Evolutionary conservation across 2,888 invertebrate genomes (phyloP).

Genomic region (Athalia rosae): DNA sequence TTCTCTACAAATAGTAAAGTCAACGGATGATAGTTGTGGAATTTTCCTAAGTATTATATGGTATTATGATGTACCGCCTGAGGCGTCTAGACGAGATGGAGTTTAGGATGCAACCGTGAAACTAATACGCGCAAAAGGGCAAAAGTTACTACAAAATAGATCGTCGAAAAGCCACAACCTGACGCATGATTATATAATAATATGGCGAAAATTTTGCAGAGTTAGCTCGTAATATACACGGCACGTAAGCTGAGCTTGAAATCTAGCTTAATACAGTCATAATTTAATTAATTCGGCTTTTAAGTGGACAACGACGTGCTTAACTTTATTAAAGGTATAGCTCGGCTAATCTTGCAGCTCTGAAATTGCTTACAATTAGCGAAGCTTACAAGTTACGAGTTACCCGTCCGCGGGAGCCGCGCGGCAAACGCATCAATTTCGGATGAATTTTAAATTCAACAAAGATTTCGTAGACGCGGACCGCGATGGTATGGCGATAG

Average conservation of each 20-base stretch:
- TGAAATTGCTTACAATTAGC: constrained; percentile 26
- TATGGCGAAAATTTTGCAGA: constrained; percentile 25
- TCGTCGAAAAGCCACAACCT: neutral
- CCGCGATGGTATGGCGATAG: neutral
- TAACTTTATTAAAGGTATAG: constrained; percentile 33
- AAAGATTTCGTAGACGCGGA: too few relatives aligned
- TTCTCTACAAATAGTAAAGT: neutral
- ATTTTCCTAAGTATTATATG: constrained; percentile 35
- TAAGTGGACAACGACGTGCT: constrained; percentile 19
- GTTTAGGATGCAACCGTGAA: constrained; percentile 16
- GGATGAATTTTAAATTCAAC: neutral
- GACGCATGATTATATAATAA: neutral
- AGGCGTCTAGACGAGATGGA: constrained; percentile 8
- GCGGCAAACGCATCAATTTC: constrained; percentile 22
- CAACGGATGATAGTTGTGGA: neutral
- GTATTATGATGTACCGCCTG: constrained; percentile 20
- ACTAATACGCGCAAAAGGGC: neutral
- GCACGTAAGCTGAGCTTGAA: constrained; percentile 2
- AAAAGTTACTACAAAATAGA: constrained; percentile 14
- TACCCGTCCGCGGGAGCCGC: constrained; percentile 1
- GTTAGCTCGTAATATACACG: neutral
- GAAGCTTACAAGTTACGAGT: neutral
- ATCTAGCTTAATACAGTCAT: constrained; percentile 16
- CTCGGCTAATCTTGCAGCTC: constrained; percentile 17
- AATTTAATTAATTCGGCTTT: constrained; percentile 36